Conservation (phyloP, 2,888 invertebrate genomes). For the Drosophila monieri region DNA sequence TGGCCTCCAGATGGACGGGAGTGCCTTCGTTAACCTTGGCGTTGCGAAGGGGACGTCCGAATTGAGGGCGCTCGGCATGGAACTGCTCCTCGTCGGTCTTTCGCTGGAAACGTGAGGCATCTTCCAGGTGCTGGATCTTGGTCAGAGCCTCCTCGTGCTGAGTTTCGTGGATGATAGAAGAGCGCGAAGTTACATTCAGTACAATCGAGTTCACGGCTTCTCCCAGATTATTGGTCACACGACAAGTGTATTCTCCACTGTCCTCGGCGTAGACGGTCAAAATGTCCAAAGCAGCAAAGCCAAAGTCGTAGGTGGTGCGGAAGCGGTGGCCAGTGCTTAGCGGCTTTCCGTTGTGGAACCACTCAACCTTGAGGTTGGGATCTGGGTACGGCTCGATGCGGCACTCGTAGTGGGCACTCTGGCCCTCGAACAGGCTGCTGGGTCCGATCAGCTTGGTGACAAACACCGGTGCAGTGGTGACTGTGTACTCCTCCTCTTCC, state of each 20-base stretch:
- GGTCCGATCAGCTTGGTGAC: constrained; percentile 94
- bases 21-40: constrained; percentile 93
- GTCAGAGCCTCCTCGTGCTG: constrained; percentile 96
- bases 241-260: constrained; percentile 95
- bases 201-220: constrained; percentile 92
- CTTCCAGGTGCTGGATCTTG: constrained; percentile 96
- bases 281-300: constrained; percentile 98
- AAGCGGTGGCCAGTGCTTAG: constrained; percentile 94
- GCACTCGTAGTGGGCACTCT: constrained; percentile 96
- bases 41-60: constrained; percentile 94
- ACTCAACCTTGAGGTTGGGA: constrained; percentile 94
- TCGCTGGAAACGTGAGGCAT: constrained; percentile 90
- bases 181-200: constrained; percentile 91
- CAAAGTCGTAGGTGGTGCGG: constrained; percentile 97
- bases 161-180: constrained; percentile 94
- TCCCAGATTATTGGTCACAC: constrained; percentile 93
- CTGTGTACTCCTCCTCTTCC: constrained; percentile 91
- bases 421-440: constrained; percentile 92
- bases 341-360: constrained; percentile 97
- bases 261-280: constrained; percentile 97
- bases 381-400: constrained; percentile 97
- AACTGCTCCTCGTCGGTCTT: constrained; percentile 89
- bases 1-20: constrained; percentile 96
- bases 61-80: constrained; percentile 93
- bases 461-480: constrained; percentile 93